Evolutionary conservation across 2,888 invertebrate species (phyloP).

Genomic region (Idaea biselata): DNA sequence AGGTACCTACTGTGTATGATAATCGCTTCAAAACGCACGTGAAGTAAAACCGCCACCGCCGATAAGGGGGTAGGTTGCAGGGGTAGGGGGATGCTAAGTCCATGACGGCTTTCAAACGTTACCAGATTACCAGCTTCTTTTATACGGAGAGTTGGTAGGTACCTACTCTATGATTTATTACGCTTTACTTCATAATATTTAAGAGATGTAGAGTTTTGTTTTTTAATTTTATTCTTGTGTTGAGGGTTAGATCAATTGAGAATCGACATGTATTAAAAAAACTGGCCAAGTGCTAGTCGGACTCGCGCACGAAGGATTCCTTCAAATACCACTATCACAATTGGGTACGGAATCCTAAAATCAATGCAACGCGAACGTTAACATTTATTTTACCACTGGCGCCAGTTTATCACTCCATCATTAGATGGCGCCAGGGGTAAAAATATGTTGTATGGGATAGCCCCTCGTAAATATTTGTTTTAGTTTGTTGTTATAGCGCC

Average conservation of each 20-base stretch:
- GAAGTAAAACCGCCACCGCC: conserved; percentile 57
- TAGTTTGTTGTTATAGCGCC: too few species aligned
- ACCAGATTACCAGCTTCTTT: conserved; percentile 63
- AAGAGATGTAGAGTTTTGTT: background rate
- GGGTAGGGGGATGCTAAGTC: conserved; percentile 56
- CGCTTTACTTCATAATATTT: conserved; percentile 39
- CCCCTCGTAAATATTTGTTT: too few species aligned
- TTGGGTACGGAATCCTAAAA: too few species aligned
- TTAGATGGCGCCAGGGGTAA: too few species aligned
- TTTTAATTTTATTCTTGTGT: background rate
- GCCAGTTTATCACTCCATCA: too few species aligned
- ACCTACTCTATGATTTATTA: conserved; percentile 57
- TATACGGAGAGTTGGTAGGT: conserved; percentile 9
- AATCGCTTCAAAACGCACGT: conserved; percentile 81
- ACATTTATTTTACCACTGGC: too few species aligned
- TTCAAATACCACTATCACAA: too few species aligned
- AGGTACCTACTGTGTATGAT: conserved; percentile 74
- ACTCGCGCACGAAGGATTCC: too few species aligned
- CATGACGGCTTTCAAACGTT: conserved; percentile 73
- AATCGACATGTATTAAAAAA: conserved; percentile 7
- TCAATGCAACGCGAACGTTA: too few species aligned
- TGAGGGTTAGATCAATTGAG: conserved; percentile 30
- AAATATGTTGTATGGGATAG: too few species aligned
- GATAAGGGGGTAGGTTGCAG: conserved; percentile 19
- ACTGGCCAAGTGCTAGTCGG: too few species aligned